These are phyloP conservation scores for Coenonympha glycerion DNA, from an alignment of 2,888 invertebrate species.

Conservation along the genomic window DNA sequence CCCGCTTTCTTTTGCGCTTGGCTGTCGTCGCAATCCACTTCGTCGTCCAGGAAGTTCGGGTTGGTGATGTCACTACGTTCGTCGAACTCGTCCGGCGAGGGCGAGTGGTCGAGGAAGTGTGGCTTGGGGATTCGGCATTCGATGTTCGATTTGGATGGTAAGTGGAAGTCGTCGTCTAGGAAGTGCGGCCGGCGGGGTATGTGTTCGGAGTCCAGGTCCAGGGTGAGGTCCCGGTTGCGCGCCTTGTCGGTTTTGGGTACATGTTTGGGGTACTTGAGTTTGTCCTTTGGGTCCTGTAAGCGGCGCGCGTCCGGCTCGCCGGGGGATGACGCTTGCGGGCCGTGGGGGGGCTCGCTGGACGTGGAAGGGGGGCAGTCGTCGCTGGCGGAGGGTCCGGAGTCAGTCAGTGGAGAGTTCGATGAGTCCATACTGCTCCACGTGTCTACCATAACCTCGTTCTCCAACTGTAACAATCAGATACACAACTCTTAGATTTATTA, in stretches of 20 bases:
- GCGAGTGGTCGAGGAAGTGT: constrained; percentile 72
- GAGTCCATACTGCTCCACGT: constrained; percentile 76
- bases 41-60: constrained; percentile 69
- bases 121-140: constrained; percentile 73
- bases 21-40: constrained; percentile 57
- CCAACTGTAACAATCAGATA: constrained; percentile 68
- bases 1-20: constrained; percentile 61
- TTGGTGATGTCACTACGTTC: constrained; percentile 70
- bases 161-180: constrained; percentile 78
- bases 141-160: constrained; percentile 71
- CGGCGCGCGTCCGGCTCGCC: constrained; percentile 54
- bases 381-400: constrained; percentile 71
- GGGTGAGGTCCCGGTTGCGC: constrained; percentile 61
- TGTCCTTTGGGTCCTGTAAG: constrained; percentile 55
- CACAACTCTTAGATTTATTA: constrained; percentile 28
- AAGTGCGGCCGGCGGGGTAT: constrained; percentile 75
- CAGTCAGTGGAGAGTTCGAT: constrained; percentile 71
- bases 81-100: constrained; percentile 71
- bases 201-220: constrained; percentile 58
- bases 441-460: constrained; percentile 75
- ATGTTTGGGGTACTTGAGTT: constrained; percentile 43
- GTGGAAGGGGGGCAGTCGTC: constrained; percentile 71
- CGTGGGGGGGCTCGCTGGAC: constrained; percentile 57
- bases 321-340: constrained; percentile 46
- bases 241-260: constrained; percentile 55